phyloP scores from a whole-genome alignment of 2,888 invertebrate genomes.

The Drosophila monieri region DNA sequence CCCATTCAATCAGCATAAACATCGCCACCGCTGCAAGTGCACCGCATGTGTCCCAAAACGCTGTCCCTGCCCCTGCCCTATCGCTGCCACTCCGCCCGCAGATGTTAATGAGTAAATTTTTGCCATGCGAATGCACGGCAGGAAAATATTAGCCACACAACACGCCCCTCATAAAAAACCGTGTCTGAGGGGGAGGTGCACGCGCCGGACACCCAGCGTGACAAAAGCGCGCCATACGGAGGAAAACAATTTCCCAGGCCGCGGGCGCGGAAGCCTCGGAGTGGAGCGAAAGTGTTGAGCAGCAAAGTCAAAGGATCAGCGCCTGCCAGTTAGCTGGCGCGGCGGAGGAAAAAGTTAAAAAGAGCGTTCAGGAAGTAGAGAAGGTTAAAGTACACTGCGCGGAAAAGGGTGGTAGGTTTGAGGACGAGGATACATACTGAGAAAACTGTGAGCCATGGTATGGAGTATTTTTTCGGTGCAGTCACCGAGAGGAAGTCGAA shows the following conservation, averaged over 20 bases:
- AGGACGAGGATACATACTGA: too few relatives aligned
- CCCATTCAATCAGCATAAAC: conserved; percentile 62
- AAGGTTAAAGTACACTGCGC: too few relatives aligned
- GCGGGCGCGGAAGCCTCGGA: conserved; percentile 22
- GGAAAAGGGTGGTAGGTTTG: too few relatives aligned
- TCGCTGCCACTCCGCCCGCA: conserved; percentile 33
- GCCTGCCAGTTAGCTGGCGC: conserved; percentile 75
- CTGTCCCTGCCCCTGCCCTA: background rate
- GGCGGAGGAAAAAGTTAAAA: conserved; percentile 34
- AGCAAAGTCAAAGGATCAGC: conserved; percentile 81
- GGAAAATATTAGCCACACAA: conserved; percentile 83
- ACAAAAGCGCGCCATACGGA: conserved; percentile 62
- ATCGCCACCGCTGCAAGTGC: conserved; percentile 71
- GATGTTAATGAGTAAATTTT: conserved; percentile 73
- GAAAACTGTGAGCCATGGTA: background rate
- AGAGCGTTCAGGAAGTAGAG: conserved; percentile 15
- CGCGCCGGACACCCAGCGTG: conserved; percentile 63
- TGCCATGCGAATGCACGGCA: conserved; percentile 59
- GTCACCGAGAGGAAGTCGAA: conserved; percentile 29
- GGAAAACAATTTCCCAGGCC: conserved; percentile 79
- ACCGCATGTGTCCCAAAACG: conserved; percentile 65
- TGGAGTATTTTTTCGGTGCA: conserved; percentile 13
- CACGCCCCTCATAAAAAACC: conserved; percentile 78
- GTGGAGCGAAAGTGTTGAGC: conserved; percentile 77
- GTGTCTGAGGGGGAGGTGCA: conserved; percentile 37